Percentiles rank a stretch among this genome's conserved stretches.
Evolutionary conservation across 2,888 invertebrate genomes (phyloP).

Genomic region (Drosophila meridionalis): DNA sequence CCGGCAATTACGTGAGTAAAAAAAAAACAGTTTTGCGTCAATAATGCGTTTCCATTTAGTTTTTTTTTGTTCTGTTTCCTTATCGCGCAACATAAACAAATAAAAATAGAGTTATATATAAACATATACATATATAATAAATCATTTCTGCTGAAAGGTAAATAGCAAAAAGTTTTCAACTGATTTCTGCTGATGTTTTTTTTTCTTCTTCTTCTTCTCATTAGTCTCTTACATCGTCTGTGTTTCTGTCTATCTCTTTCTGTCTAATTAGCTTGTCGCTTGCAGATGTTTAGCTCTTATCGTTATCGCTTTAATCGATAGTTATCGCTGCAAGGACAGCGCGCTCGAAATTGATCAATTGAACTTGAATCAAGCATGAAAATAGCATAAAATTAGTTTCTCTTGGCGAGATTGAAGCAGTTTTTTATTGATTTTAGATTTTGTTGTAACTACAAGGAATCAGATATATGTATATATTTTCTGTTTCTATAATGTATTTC

Average conservation of each 20-base stretch:
- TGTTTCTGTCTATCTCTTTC: neutral
- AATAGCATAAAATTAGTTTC: neutral
- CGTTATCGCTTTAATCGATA: slow-evolving; percentile 42
- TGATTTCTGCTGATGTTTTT: neutral
- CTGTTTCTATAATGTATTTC: neutral
- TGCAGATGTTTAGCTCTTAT: slow-evolving; percentile 19
- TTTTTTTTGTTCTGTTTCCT: neutral
- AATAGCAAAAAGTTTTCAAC: neutral
- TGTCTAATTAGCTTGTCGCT: slow-evolving; percentile 2
- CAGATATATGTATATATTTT: too few relatives aligned
- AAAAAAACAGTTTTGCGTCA: slow-evolving; percentile 28
- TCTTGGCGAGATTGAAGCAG: neutral
- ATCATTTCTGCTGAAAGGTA: slow-evolving; percentile 2
- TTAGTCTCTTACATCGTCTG: neutral
- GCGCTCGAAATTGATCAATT: slow-evolving; percentile 16
- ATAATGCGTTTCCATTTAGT: slow-evolving; percentile 7
- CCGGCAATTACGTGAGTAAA: slow-evolving; percentile 36
- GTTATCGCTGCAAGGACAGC: slow-evolving; percentile 36
- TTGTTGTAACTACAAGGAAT: too few relatives aligned
- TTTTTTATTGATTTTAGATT: neutral
- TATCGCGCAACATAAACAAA: slow-evolving; percentile 14
- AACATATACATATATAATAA: slow-evolving; percentile 11
- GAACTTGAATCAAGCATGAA: neutral
- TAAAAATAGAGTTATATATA: neutral
- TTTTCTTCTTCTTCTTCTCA: neutral